Percentiles rank a stretch among this genome's conserved stretches.
These are phyloP conservation scores for Lerema accius DNA, from an alignment of 1,140 invertebrate genomes.

Conservation along the genomic window DNA sequence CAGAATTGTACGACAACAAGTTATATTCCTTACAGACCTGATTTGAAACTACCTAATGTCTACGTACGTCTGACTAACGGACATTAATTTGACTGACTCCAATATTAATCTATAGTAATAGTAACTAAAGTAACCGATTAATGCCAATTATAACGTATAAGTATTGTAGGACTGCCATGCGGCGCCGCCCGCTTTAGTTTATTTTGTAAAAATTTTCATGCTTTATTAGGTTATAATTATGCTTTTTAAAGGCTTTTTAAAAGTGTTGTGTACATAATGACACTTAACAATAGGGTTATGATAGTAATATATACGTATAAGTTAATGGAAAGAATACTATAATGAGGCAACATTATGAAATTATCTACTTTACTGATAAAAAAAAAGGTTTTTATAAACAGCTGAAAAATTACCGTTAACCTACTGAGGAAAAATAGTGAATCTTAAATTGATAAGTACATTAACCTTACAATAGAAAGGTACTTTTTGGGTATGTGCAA, in stretches of 20 bases:
- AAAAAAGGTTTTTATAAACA: no score
- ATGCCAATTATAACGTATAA: background rate
- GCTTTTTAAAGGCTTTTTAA: background rate
- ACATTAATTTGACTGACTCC: background rate
- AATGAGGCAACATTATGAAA: background rate
- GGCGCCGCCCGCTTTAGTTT: background rate
- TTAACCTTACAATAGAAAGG: no score
- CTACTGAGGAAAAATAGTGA: no score
- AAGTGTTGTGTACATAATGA: background rate
- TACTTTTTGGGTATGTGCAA: no score
- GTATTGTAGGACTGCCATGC: background rate
- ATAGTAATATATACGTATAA: no score
- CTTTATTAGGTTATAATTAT: background rate
- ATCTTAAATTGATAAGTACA: no score
- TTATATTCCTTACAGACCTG: slow-evolving; percentile 72
- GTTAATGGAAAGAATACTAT: no score
- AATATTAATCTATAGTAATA: background rate
- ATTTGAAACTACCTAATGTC: slow-evolving; percentile 12
- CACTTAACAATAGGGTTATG: no score
- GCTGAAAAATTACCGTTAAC: no score
- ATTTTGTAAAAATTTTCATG: background rate
- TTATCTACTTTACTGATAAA: no score
- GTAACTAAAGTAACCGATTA: background rate
- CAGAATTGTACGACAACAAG: slow-evolving; percentile 89
- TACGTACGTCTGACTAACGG: background rate